Conservation (phyloP, 2,888 invertebrate genomes). For the Liopterus haemorrhoidalis region DNA sequence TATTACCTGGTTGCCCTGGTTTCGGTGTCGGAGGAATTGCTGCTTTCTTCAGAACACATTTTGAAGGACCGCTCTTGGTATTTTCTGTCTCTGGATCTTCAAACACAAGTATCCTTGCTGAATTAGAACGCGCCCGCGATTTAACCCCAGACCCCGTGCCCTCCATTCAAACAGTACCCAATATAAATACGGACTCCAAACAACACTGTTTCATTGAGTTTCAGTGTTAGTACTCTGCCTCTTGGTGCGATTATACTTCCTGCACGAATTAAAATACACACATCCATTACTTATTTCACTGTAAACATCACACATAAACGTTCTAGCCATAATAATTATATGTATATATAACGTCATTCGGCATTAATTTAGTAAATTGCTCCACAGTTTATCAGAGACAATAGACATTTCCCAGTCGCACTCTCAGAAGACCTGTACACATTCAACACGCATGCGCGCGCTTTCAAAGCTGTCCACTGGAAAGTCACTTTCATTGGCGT, state of each 20-base stretch:
- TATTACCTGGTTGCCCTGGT: conserved; percentile 36
- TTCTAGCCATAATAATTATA: conserved; percentile 14
- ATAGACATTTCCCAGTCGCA: too few relatives aligned
- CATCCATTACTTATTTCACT: too few relatives aligned
- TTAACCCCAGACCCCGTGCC: conserved; percentile 37
- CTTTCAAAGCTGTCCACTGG: too few relatives aligned
- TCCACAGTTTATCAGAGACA: too few relatives aligned
- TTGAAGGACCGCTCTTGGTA: conserved; percentile 37
- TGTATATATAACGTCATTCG: background rate
- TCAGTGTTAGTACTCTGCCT: conserved; percentile 9
- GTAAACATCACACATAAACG: conserved; percentile 9
- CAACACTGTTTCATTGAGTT: conserved; percentile 17
- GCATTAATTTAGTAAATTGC: too few relatives aligned
- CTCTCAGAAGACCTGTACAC: too few relatives aligned
- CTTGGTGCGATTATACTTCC: conserved; percentile 3
- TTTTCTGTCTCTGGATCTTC: conserved; percentile 62
- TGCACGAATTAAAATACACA: conserved; percentile 1
- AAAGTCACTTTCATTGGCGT: too few relatives aligned
- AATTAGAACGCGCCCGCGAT: conserved; percentile 49
- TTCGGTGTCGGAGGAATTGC: conserved; percentile 28
- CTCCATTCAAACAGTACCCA: conserved; percentile 30
- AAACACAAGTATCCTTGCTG: conserved; percentile 70
- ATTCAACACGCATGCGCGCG: too few relatives aligned
- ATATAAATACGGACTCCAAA: conserved; percentile 12
- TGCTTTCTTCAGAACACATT: conserved; percentile 30